Evolutionary conservation across 2,888 invertebrate genomes (phyloP).

Genomic region (Chaetogeoica ovagalla): DNA sequence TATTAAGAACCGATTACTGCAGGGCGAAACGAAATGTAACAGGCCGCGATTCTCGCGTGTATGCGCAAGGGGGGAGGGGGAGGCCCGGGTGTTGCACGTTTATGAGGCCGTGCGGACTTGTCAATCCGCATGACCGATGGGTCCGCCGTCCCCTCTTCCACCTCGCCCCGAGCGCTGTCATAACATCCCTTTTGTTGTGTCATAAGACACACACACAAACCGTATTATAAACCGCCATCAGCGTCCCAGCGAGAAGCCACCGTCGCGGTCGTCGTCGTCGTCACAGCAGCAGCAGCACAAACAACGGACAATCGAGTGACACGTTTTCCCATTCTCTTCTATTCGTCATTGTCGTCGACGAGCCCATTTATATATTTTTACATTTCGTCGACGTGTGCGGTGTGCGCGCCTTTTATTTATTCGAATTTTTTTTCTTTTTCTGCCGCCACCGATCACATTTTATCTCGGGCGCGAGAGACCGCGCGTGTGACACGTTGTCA

Average conservation of each 20-base stretch:
- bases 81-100: too few species aligned
- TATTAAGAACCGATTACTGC: constrained; percentile 41
- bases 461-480: neutral
- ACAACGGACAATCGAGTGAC: too few species aligned
- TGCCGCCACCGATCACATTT: neutral
- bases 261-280: too few species aligned
- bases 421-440: too few species aligned
- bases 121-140: constrained; percentile 39
- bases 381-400: neutral
- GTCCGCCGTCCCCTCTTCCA: neutral
- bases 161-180: neutral
- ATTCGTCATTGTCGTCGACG: constrained; percentile 6
- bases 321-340: neutral
- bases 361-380: constrained; percentile 11
- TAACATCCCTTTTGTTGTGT: constrained; percentile 19
- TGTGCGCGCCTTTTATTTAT: constrained; percentile 1
- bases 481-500: neutral
- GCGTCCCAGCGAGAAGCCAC: too few species aligned
- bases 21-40: neutral
- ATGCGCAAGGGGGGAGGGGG: neutral
- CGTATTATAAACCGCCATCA: too few species aligned
- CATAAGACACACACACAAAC: too few species aligned
- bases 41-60: neutral
- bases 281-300: too few species aligned
- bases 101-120: constrained; percentile 1